Conservation (phyloP, 2,888 invertebrate species). For the Metopia argyrocephala region DNA sequence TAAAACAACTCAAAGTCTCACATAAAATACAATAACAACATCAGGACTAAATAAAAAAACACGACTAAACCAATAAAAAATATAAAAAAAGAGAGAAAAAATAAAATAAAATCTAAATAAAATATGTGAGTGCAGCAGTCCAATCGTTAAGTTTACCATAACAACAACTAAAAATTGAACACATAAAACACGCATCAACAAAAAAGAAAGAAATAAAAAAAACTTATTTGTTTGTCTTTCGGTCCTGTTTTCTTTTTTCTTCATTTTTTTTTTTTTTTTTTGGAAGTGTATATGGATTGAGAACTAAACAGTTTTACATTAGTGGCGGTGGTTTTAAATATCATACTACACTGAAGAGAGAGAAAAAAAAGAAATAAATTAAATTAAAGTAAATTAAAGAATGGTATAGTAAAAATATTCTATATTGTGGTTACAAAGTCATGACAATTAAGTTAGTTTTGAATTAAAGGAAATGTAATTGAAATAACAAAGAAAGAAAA, state of each 20-base stretch:
- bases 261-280: slow-evolving; percentile 24
- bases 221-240: background rate
- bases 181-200: slow-evolving; percentile 37
- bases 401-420: slow-evolving; percentile 11
- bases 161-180: slow-evolving; percentile 19
- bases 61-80: no score
- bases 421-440: slow-evolving; percentile 32
- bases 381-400: background rate
- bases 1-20: slow-evolving; percentile 17
- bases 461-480: background rate
- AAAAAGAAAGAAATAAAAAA: no score
- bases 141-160: slow-evolving; percentile 41
- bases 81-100: slow-evolving; percentile 1
- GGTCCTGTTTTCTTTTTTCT: background rate
- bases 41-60: no score
- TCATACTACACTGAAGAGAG: background rate
- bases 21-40: background rate
- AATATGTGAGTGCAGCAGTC: slow-evolving; percentile 35
- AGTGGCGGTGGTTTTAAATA: slow-evolving; percentile 14
- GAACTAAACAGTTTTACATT: slow-evolving; percentile 49
- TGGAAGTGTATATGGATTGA: slow-evolving; percentile 6
- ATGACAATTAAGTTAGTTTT: slow-evolving; percentile 11
- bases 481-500: background rate
- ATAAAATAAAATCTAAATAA: background rate
- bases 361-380: background rate